These are phyloP conservation scores for Melanogrammus aeglefinus DNA, from an alignment of 2,797 vertebrate genomes.

Conservation along the genomic window DNA sequence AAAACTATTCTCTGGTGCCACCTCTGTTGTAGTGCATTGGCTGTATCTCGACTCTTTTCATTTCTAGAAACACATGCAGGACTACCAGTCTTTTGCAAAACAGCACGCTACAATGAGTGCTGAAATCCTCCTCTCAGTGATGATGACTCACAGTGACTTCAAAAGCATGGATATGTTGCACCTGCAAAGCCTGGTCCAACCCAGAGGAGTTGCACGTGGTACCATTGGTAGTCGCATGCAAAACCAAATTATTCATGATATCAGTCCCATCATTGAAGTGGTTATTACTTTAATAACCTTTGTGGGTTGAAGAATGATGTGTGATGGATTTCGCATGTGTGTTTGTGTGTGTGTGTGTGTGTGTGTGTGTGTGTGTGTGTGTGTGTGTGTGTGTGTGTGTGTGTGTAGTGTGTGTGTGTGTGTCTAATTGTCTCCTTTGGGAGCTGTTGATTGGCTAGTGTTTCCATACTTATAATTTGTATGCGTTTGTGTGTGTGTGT, in stretches of 20 bases:
- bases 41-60: neutral
- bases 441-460: conserved; percentile 31
- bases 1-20: neutral
- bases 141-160: neutral
- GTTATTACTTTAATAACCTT: conserved; percentile 42
- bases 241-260: conserved; percentile 33
- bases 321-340: neutral
- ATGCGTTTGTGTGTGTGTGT: neutral
- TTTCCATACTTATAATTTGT: neutral
- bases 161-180: neutral
- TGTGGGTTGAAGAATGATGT: neutral
- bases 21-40: neutral
- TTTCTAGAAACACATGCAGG: neutral
- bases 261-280: conserved; percentile 34
- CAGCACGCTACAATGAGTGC: neutral
- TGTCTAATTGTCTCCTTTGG: conserved; percentile 55
- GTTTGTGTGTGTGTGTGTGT: neutral
- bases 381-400: conserved; percentile 4
- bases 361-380: conserved; percentile 7
- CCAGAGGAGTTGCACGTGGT: neutral
- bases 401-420: conserved; percentile 12
- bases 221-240: neutral
- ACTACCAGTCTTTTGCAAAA: neutral
- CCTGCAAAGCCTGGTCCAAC: neutral
- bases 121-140: neutral